phyloP scores from a whole-genome alignment of 2,113 vertebrate species.

The Tachysurus fulvidraco region DNA sequence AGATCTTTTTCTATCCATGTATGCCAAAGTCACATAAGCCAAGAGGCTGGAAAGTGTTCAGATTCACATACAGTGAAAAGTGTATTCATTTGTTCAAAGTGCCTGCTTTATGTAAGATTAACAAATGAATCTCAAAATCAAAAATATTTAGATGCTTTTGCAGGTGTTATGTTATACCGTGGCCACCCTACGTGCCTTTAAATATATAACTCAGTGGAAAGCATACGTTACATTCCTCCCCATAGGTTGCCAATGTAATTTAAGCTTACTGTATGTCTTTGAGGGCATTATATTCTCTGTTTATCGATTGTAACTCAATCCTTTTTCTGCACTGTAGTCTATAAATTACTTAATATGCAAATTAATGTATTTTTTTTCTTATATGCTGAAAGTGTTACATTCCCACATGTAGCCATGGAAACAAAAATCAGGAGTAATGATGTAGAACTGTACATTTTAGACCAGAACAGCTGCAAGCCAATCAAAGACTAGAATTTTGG shows the following conservation, averaged over 20 bases:
- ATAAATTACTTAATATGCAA: background rate
- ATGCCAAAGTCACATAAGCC: conserved; percentile 14
- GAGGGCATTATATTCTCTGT: background rate
- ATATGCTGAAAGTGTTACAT: background rate
- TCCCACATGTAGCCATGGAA: background rate
- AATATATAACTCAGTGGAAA: background rate
- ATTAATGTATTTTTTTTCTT: background rate
- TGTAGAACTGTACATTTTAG: background rate
- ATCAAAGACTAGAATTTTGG: conserved; percentile 1
- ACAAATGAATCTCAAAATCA: background rate
- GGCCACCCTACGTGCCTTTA: background rate
- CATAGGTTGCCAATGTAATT: background rate
- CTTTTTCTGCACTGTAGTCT: background rate
- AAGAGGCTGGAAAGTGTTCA: conserved; percentile 5
- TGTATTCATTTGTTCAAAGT: conserved; percentile 27
- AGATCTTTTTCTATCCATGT: background rate
- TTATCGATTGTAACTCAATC: background rate
- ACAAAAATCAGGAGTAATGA: background rate
- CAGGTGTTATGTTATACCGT: background rate
- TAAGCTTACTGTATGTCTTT: no score
- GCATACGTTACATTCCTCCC: background rate
- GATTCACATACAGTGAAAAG: background rate
- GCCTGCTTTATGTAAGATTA: conserved; percentile 36
- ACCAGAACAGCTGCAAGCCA: background rate
- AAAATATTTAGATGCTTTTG: background rate